Evolutionary conservation across 2,888 invertebrate genomes (phyloP), one percentile per base, ranked within the genome.

Genomic region (Drosophila monieri): DNA sequence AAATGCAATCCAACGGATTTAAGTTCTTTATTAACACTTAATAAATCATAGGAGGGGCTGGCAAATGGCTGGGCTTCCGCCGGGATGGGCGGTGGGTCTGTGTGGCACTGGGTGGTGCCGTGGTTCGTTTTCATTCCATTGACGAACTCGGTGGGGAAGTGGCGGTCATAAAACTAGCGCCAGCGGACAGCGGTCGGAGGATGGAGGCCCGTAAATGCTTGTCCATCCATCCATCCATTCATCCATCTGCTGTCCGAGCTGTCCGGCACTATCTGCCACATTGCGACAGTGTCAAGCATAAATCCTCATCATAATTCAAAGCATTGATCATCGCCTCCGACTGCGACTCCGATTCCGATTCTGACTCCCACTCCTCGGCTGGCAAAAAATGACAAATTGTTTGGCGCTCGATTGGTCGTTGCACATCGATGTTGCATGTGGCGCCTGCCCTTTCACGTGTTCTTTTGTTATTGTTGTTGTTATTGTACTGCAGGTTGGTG

Each of bases 11-110:
- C 88, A 83, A 86, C 80, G 86, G 88, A 89, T 85, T 89, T 89
- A 89, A 88, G 85, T 89, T 89, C 88, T 90, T 89, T 89, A 90
- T 90, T 90, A 89, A 90, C 89, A 90, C 89, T 89, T 88, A 85
- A 90, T 90, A 89, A 90, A 88, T 90, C 89, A 90, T 77, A 77
- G 54, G 30, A 49, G 49, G 48, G 35, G 15, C 32, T 37, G 27
- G 32, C n/a, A n/a, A 15, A 30, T 18, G 30, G 21, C 52, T 41
- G 48, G 61, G 39, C 12, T 21, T 43, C 21, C 43, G 43, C 41
- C 14, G 15, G 58, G 41, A 32, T 44, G n/a, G 44, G 43, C 18
- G 51, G 32, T 3, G 27, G 9, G 41, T 30, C 15, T 8, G 43
- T 27, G 49, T 21, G 44, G 47, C 12, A 23, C 25, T 5, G 32